phyloP scores from a whole-genome alignment of 2,797 vertebrate genomes.

The Gastrophryne carolinensis region DNA sequence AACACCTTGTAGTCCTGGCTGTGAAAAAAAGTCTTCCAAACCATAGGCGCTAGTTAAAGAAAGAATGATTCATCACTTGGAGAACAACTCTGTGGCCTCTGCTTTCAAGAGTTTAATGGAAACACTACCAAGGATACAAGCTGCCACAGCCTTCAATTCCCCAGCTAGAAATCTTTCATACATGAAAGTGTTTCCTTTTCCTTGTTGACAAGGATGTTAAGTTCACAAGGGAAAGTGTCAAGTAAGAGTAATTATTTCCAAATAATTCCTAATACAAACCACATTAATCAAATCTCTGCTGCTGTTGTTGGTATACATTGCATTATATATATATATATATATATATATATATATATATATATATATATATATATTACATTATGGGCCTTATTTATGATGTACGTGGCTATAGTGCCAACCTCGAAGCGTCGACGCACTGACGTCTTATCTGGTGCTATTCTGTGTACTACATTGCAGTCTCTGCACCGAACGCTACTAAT shows the following conservation, averaged over 20 bases:
- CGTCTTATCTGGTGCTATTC: too few relatives aligned
- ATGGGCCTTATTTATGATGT: too few relatives aligned
- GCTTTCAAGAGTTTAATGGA: constrained; percentile 31
- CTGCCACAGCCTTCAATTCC: constrained; percentile 39
- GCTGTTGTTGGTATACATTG: constrained; percentile 6
- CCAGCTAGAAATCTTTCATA: constrained; percentile 27
- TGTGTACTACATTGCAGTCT: too few relatives aligned
- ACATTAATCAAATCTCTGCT: constrained; percentile 12
- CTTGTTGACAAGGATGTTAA: constrained; percentile 41
- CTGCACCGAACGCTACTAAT: too few relatives aligned
- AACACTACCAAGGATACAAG: constrained; percentile 39
- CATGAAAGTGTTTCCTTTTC: constrained; percentile 36
- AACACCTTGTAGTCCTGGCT: constrained; percentile 23
- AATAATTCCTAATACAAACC: constrained; percentile 30
- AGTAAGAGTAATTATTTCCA: constrained; percentile 38
- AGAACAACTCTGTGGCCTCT: constrained; percentile 16
- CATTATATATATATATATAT: too few relatives aligned
- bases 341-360: too few relatives aligned
- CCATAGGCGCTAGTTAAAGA: background rate
- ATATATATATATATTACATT: too few relatives aligned
- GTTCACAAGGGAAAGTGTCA: constrained; percentile 41
- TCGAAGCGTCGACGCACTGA: too few relatives aligned
- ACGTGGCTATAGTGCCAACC: too few relatives aligned
- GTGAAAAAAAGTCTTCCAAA: background rate
- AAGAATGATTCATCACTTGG: constrained; percentile 27